Evolutionary conservation across 1,140 invertebrate genomes (phyloP), one percentile per base, ranked within the genome.

Genomic region (Ceratina australensis): DNA sequence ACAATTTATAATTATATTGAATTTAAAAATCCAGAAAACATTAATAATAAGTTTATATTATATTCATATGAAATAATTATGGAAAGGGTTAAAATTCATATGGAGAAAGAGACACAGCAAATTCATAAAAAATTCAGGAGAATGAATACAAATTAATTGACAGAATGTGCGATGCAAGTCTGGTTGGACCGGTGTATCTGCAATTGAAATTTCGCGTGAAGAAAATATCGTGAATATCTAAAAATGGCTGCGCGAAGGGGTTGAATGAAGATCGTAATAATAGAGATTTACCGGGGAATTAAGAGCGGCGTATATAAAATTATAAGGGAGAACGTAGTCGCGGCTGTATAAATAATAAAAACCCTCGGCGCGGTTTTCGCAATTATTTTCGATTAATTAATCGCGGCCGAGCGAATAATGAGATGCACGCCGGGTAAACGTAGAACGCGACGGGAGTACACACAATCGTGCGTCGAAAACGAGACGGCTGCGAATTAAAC

Each of bases 111-210:
- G 2, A 18, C 16, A 28, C 33, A 50, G 47, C 15, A 54, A 56
- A 49, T 33, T 56, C 83, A 87, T 89, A 90, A n/a, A n/a, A n/a
- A n/a, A n/a, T n/a, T n/a, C n/a, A n/a, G n/a, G n/a, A n/a, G n/a
- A n/a, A n/a, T 90, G 84, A 90, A 90, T 10, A 2, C 33, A 5
- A 42, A 89, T 90, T 90, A 90, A 89, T 90, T 89, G 87, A 83
- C 76, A 79, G 76, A 69, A 82, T n/a, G n/a, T n/a, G n/a, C 81
- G 87, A 80, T 63, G 72, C 81, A 69, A n/a, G n/a, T n/a, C n/a
- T n/a, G n/a, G n/a, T n/a, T n/a, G n/a, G n/a, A n/a, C n/a, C n/a
- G n/a, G n/a, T n/a, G n/a, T n/a, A n/a, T 87, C 82, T 90, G 87
- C 84, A 90, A 89, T 90, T 87, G 87, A 89, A 89, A 89, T 87